These are phyloP conservation scores for Drosophila bocqueti DNA, from an alignment of 1,140 invertebrate genomes.

Conservation along the genomic window DNA sequence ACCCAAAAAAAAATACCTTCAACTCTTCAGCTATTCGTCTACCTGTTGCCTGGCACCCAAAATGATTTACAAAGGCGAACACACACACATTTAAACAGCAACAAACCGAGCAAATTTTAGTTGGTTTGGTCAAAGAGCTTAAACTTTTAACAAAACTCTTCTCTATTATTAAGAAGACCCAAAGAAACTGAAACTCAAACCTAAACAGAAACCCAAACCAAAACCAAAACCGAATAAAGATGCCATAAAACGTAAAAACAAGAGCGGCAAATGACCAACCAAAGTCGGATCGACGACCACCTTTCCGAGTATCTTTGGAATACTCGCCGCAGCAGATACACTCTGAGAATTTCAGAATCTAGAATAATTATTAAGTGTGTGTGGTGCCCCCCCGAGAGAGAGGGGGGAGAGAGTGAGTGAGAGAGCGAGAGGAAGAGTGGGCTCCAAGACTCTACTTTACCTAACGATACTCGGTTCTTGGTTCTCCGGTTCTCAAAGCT, in stretches of 20 bases:
- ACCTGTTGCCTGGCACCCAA: conserved; percentile 28
- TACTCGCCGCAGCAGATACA: conserved; percentile 16
- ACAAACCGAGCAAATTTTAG: background rate
- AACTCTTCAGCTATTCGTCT: background rate
- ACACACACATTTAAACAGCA: background rate
- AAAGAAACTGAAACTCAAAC: conserved; percentile 30
- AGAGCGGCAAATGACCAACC: conserved; percentile 44
- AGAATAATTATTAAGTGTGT: conserved; percentile 76
- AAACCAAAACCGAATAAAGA: conserved; percentile 15
- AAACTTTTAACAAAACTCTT: conserved; percentile 16
- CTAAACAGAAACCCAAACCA: conserved; percentile 37
- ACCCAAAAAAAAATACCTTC: conserved; percentile 2
- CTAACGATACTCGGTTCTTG: conserved; percentile 57
- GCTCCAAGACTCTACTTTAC: conserved; percentile 71
- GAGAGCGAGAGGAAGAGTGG: conserved; percentile 5
- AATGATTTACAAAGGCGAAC: too few relatives aligned
- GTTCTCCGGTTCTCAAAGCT: conserved; percentile 33
- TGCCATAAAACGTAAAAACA: conserved; percentile 38
- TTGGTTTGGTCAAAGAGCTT: conserved; percentile 14
- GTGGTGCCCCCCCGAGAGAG: background rate
- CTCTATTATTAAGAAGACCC: conserved; percentile 35
- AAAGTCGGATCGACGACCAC: conserved; percentile 68
- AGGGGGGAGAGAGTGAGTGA: conserved; percentile 3
- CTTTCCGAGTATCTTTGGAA: conserved; percentile 49
- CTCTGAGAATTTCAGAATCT: conserved; percentile 55